Base-by-base conservation (phyloP, 2,888 invertebrate species). In the Ceramica pisi region DNA sequence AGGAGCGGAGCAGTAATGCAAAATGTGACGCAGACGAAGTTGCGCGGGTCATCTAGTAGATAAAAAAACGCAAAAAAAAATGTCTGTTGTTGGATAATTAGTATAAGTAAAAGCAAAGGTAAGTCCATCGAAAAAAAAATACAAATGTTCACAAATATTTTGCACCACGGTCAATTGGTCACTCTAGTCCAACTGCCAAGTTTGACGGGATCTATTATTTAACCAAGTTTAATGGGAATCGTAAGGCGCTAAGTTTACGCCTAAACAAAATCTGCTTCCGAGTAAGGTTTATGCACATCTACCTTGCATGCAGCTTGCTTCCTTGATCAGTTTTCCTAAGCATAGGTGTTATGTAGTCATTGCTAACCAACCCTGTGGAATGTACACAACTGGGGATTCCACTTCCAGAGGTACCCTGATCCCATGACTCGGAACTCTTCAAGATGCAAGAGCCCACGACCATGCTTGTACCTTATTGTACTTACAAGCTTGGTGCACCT, bases 211-310 rank as follows among this genome's bases (percentile, higher is more conserved):
- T 53, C 14, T 60, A 46, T 63, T 72, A 68, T 67, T 66, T 60
- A 53, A 46, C 51, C 6, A 72, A 67, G 31, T 70, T 72, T 57
- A 64, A 66, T 67, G 48, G 56, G 19, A 56, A 60, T 50, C 35
- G 19, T 19, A 3, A 56, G 46, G 53, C 64, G 76, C 31, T 73
- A 80, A 81, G 67, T 80, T 82, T 51, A 72, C n/a, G 16, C 12
- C 26, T 57, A 82, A 79, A 81, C 67, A 78, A 67, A 69, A 69
- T 63, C 26, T 26, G 46, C 35, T 70, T 70, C 26, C 16, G 41
- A 70, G 76, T 63, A 41, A 12, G 14, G 19, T 41, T 48, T 51
- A 59, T 66, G 62, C 26, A 10, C 38, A 53, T 41, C 35, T 31
- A 41, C 9, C 21, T 14, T 31, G 14, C 16, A n/a, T 50, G 35